These are phyloP conservation scores for Calcarius lapponicus DNA, from an alignment of 2,797 vertebrate genomes.

Conservation along the genomic window DNA sequence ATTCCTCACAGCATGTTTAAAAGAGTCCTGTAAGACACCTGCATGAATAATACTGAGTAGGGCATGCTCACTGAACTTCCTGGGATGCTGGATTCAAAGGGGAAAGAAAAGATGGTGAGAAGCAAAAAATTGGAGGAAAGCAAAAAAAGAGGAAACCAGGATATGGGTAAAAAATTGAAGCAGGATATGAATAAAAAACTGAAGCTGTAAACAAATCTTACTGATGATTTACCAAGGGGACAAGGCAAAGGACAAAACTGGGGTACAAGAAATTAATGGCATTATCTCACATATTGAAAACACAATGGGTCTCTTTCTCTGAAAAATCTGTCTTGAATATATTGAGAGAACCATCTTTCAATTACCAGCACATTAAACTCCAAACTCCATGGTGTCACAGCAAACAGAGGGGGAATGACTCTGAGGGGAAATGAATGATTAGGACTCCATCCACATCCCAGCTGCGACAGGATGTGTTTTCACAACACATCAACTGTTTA, in stretches of 20 bases:
- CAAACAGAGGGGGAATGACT: neutral
- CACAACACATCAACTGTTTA: constrained; percentile 32
- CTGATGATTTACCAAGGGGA: neutral
- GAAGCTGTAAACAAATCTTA: neutral
- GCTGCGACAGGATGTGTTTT: constrained; percentile 34
- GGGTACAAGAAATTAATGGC: neutral
- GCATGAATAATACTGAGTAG: constrained; percentile 47
- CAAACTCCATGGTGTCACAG: neutral
- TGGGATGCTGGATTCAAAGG: neutral
- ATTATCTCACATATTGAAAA: neutral
- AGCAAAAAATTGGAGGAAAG: neutral
- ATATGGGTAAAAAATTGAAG: neutral
- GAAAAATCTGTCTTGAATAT: neutral
- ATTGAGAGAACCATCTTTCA: neutral
- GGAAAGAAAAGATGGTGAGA: neutral
- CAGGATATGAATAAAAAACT: neutral
- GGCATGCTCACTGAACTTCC: constrained; percentile 25
- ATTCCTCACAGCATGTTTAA: constrained; percentile 44
- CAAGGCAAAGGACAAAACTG: neutral
- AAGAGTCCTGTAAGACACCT: constrained; percentile 37
- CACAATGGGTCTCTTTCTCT: neutral
- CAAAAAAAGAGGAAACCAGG: neutral
- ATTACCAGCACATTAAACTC: constrained; percentile 4
- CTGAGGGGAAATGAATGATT: neutral
- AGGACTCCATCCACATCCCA: constrained; percentile 8